Percentiles rank a stretch among this genome's conserved stretches.
phyloP scores from a whole-genome alignment of 2,113 vertebrate species.

The Albula goreensis region DNA sequence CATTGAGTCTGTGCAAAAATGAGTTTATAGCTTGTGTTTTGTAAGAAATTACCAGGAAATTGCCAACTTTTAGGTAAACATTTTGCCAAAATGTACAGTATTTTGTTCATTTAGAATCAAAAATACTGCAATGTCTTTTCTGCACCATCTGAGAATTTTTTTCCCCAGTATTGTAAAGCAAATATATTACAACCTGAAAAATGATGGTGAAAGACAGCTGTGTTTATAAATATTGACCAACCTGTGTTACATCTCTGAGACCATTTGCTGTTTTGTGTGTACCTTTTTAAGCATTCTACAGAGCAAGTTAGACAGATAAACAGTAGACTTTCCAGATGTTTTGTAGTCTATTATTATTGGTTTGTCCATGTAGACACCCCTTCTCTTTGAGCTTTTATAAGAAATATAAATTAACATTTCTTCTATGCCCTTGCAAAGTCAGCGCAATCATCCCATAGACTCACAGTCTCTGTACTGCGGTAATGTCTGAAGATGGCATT shows the following conservation, averaged over 20 bases:
- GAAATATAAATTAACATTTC: slow-evolving; percentile 35
- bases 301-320: slow-evolving; percentile 28
- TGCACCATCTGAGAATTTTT: too few relatives aligned
- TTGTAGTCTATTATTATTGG: slow-evolving; percentile 35
- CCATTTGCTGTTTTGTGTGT: not conserved
- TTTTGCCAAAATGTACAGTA: slow-evolving; percentile 33
- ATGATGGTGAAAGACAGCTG: not conserved
- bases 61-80: slow-evolving; percentile 32
- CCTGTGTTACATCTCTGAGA: not conserved
- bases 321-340: slow-evolving; percentile 31
- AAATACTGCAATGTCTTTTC: too few relatives aligned
- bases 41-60: too few relatives aligned
- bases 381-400: slow-evolving; percentile 33
- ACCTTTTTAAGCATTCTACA: slow-evolving; percentile 6
- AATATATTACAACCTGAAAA: slow-evolving; percentile 10
- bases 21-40: too few relatives aligned
- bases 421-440: slow-evolving; percentile 31
- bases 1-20: too few relatives aligned
- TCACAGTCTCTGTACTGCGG: slow-evolving; percentile 30
- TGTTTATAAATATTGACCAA: not conserved
- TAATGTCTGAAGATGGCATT: slow-evolving; percentile 31
- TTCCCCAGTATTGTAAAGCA: too few relatives aligned
- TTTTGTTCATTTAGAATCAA: too few relatives aligned
- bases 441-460: slow-evolving; percentile 47
- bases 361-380: slow-evolving; percentile 23